Evolutionary conservation across 2,797 vertebrate species (phyloP), one percentile per base, ranked within the genome.

Genomic region (Poecile montanus): DNA sequence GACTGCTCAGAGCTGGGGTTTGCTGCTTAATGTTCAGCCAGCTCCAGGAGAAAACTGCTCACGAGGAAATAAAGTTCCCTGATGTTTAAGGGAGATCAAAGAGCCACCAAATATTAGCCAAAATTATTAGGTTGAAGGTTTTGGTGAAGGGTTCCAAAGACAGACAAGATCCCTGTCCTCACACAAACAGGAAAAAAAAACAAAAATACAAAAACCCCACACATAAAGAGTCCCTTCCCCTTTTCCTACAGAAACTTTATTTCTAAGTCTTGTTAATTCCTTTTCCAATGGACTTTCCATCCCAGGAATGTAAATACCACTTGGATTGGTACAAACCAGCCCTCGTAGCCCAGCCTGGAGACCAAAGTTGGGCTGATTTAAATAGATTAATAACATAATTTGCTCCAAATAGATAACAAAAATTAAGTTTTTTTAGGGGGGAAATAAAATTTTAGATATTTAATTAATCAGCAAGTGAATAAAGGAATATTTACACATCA

Each of bases 121-220:
- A 30, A 7, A 6, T 50, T 60, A 26, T 53, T 30, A 4, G 0
- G 3, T 56, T 56, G 73, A 91, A 80, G 42, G 13, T 4, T 57
- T 18, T 53, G 38, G 16, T 54, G 58, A 80, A 56, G 13, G 7
- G 20, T 67, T 6, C 44, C 1, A 3, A 73, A 44, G 65, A 77
- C 7, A 91, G 57, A n/a, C 9, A 72, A 27, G 8, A 26, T 61
- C 7, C 16, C 10, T 17, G 23, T 23, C 13, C 5, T 34, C 18
- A 48, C 15, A 36, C 5, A 45, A 14, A 60, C 2, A n/a, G 17
- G 16, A 50, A 47, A n/a, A n/a, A n/a, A 34, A 23, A 23, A 8
- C 1, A 1, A 40, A 40, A 40, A 13, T 22, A 30, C 11, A 17
- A 10, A 53, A 79, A 13, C 0, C 9, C 5, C 20, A 51, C 13